Base-by-base conservation (phyloP, 2,113 vertebrate genomes). In the Cynoglossus semilaevis region DNA sequence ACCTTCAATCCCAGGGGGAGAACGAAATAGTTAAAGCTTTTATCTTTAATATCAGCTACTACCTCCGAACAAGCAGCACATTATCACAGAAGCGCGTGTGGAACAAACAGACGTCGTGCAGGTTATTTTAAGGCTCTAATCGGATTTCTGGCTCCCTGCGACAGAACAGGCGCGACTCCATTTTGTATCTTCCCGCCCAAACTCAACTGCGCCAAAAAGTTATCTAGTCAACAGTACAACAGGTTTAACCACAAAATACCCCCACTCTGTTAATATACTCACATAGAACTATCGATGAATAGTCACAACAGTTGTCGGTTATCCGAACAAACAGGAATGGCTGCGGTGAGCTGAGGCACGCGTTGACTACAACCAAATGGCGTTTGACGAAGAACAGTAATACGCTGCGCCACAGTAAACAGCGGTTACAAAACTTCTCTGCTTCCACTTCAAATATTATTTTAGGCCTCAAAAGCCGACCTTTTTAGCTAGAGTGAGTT, bases 111-210 rank as follows among this genome's bases (percentile, higher is more conserved):
- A 44, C 69, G 40, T 15, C 44, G 22, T 5, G 18, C 8, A 50
- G 67, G 50, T 48, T 48, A 66, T 68, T 77, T 83, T 43, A 40
- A 60, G 60, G 58, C 72, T 67, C 75, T 92, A 88, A 91, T 90
- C 88, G 88, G 88, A 84, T 89, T 90, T 87, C 84, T 77, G 70
- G 59, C 56, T 69, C 59, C 4, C 38, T 71, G 45, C 46, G 60
- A 74, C 81, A 91, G 87, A 89, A 89, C 87, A 86, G 82, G 84
- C 78, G 35, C 2, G 80, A 88, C 88, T 88, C 91, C 91, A 91
- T 92, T 90, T 92, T 91, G 90, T 84, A 82, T 73, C 78, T 90
- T 92, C 91, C 91, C 91, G 91, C 91, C 89, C 82, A 91, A 91
- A 91, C 70, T 19, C 2, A 45, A 59, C 69, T 70, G 58, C 71